Percentiles rank a stretch among this genome's conserved stretches.
Evolutionary conservation across 2,888 invertebrate genomes (phyloP).

Genomic region (Torymus auratus): DNA sequence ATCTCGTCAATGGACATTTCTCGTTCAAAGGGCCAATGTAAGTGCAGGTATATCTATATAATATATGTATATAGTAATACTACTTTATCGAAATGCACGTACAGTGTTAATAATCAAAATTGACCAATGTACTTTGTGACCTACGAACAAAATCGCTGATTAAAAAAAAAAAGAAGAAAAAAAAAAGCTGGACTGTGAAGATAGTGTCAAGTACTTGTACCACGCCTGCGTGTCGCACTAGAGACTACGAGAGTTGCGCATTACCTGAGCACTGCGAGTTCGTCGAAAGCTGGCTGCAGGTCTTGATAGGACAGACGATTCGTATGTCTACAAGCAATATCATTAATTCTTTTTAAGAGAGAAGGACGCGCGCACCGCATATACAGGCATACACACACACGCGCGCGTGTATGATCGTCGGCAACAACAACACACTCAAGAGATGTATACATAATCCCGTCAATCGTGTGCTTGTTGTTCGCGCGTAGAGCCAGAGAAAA

Average conservation of each 20-base stretch:
- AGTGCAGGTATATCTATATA: slow-evolving; percentile 4
- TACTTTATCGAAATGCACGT: slow-evolving; percentile 23
- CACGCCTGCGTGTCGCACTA: slow-evolving; percentile 50
- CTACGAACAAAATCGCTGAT: no score
- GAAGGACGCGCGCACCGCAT: no score
- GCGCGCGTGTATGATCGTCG: no score
- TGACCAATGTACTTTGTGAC: slow-evolving; percentile 32
- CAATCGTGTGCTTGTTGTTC: no score
- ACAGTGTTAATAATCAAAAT: slow-evolving; percentile 8
- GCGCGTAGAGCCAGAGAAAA: no score
- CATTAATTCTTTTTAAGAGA: slow-evolving; percentile 51
- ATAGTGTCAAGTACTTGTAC: neutral
- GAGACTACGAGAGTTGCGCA: slow-evolving; percentile 61
- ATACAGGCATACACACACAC: no score
- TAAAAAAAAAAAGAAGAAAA: no score
- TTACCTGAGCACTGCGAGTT: slow-evolving; percentile 87
- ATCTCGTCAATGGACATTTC: slow-evolving; percentile 1
- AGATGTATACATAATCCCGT: no score
- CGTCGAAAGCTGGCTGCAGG: slow-evolving; percentile 85
- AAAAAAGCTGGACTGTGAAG: no score
- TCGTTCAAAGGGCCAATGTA: slow-evolving; percentile 1
- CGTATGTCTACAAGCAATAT: slow-evolving; percentile 83
- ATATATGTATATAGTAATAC: neutral
- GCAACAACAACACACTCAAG: no score
- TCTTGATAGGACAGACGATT: slow-evolving; percentile 87